Conservation (phyloP, 92 coral and sea anemone genomes). For the Montipora capitata region DNA sequence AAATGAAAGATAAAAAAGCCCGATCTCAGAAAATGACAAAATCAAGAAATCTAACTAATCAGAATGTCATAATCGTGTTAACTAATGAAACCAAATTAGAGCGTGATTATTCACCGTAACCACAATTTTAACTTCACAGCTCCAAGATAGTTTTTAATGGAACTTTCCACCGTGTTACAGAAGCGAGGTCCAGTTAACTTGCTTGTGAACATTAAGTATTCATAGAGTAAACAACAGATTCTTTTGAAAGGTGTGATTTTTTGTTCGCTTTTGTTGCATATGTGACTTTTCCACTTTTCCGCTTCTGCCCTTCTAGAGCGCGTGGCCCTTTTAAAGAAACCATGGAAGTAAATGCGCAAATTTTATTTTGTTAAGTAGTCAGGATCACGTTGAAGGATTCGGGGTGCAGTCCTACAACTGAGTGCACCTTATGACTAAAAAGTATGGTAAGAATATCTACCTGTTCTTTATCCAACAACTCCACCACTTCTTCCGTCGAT, state of each 20-base stretch:
- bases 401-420: background rate
- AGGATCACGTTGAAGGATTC: too few relatives aligned
- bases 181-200: slow-evolving; percentile 28
- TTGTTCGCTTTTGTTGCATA: slow-evolving; percentile 15
- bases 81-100: slow-evolving; percentile 23
- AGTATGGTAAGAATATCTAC: slow-evolving; percentile 3
- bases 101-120: background rate
- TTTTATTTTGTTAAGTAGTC: background rate
- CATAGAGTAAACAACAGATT: slow-evolving; percentile 12
- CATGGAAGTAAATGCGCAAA: slow-evolving; percentile 3
- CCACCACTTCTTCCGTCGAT: slow-evolving; percentile 6
- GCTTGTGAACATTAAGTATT: slow-evolving; percentile 18
- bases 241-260: slow-evolving; percentile 20
- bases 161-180: slow-evolving; percentile 20
- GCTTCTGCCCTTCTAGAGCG: slow-evolving; percentile 15
- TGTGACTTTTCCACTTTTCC: too few relatives aligned
- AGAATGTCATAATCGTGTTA: slow-evolving; percentile 25
- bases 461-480: slow-evolving; percentile 13
- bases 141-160: background rate
- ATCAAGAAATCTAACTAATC: too few relatives aligned
- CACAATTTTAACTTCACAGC: background rate
- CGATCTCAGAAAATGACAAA: too few relatives aligned
- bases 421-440: slow-evolving; percentile 12
- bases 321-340: background rate
- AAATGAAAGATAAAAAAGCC: too few relatives aligned